Percentiles rank a stretch among this genome's conserved stretches.
These are phyloP conservation scores for Cyprinodon tularosa DNA, from an alignment of 2,113 vertebrate species.

Conservation along the genomic window DNA sequence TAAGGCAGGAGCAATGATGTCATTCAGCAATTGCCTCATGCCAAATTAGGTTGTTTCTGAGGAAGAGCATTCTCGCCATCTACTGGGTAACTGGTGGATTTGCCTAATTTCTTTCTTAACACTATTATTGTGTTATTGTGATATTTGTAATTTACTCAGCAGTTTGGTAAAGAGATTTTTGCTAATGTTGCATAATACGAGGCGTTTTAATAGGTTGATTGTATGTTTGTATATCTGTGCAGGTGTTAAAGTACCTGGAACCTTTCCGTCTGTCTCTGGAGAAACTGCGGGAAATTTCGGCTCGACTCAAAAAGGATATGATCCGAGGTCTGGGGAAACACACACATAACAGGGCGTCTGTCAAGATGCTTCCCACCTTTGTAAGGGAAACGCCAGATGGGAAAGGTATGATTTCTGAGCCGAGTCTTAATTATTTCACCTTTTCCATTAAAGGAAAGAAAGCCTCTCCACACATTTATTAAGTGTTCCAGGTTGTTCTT, in stretches of 20 bases:
- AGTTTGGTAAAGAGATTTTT: neutral
- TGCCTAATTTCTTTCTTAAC: neutral
- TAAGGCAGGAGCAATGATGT: too few species aligned
- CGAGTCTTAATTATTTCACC: neutral
- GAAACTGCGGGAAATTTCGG: slow-evolving; percentile 75
- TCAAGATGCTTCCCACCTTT: slow-evolving; percentile 88
- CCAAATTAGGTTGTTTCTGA: neutral
- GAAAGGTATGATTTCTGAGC: slow-evolving; percentile 75
- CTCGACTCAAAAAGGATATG: slow-evolving; percentile 75
- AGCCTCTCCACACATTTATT: too few species aligned
- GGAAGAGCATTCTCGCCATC: slow-evolving; percentile 7
- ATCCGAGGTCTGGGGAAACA: slow-evolving; percentile 72
- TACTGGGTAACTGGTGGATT: slow-evolving; percentile 2
- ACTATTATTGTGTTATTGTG: neutral
- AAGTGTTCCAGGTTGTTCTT: too few species aligned
- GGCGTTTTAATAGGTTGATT: neutral
- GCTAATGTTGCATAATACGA: neutral
- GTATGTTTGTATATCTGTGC: slow-evolving; percentile 2
- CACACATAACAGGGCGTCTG: slow-evolving; percentile 45
- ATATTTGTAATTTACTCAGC: neutral
- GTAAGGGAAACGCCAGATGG: slow-evolving; percentile 84
- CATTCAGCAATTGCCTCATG: neutral
- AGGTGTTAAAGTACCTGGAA: slow-evolving; percentile 78
- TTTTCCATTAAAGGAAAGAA: neutral
- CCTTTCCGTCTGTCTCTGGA: slow-evolving; percentile 69